Evolutionary conservation across 2,888 invertebrate species (phyloP).

Genomic region (Chalcosyrphus nemorum): DNA sequence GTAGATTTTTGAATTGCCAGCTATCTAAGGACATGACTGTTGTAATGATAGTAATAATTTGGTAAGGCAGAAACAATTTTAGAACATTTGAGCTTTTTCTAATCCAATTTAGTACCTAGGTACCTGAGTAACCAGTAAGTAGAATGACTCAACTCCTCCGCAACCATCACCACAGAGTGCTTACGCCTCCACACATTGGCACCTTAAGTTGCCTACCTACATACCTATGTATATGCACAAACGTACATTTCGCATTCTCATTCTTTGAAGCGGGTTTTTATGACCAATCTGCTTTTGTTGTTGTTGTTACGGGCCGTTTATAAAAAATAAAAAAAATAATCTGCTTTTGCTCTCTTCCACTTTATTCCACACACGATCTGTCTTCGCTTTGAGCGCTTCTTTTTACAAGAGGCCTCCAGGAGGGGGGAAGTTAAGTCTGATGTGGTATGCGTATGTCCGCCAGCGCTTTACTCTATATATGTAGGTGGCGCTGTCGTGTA

Average conservation of each 20-base stretch:
- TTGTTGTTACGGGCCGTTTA: constrained; percentile 30
- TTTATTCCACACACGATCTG: constrained; percentile 34
- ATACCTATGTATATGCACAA: background rate
- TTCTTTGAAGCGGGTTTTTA: constrained; percentile 44
- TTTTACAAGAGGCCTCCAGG: constrained; percentile 1
- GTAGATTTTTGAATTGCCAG: too few relatives aligned
- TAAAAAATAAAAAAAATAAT: constrained; percentile 54
- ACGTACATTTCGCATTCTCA: constrained; percentile 45
- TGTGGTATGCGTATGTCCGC: constrained; percentile 3
- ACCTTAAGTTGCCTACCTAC: constrained; percentile 10
- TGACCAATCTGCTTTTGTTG: constrained; percentile 12
- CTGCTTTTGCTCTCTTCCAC: constrained; percentile 54
- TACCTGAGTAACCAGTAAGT: constrained; percentile 1
- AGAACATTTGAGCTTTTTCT: background rate
- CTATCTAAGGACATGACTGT: background rate
- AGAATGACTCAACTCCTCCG: constrained; percentile 36
- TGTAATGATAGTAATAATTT: too few relatives aligned
- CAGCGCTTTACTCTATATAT: background rate
- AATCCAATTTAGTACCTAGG: background rate
- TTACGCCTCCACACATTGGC: constrained; percentile 22
- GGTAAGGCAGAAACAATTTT: too few relatives aligned
- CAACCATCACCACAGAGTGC: background rate
- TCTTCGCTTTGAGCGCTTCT: constrained; percentile 34
- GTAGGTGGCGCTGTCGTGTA: constrained; percentile 64
- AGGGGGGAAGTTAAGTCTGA: background rate